Base-by-base conservation (phyloP, 2,888 invertebrate genomes). In the Synergus japonicus region DNA sequence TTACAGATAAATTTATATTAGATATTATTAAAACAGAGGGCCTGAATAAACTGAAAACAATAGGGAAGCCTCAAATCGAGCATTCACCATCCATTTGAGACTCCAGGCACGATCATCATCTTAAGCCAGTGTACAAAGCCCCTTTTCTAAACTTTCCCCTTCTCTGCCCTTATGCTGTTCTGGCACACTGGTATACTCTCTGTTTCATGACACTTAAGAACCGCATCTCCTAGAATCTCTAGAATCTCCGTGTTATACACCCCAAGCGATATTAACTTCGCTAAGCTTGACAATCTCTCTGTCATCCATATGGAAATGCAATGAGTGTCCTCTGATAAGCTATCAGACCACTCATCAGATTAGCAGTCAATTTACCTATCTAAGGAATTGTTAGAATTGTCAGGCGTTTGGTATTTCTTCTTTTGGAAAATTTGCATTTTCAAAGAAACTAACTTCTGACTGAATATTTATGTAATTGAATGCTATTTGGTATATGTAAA, bases 81-180 rank as follows among this genome's bases (percentile, higher is more conserved):
- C 54, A 54, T 73, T 54, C 54, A 80, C 79, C 80, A 83, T 79
- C 85, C 85, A 87, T 87, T 89, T 84, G 87, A 88, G 87, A 89
- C 87, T 85, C 84, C 79, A 82, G 82, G 82, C 86, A 84, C 84
- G 84, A 87, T 86, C 87, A 85, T 87, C 86, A 86, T 88, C 84
- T 82, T 85, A 81, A 82, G 77, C 81, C 63, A 83, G 81, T 79
- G 41, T 83, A 78, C 69, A 69, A 46, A 69, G 69, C 73, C 54
- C 66, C 54, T 73, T 13, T 66, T 73, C 41, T 73, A 54, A 54
- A 73, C 73, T 73, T 73, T 73, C 49, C 73, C 49, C 73, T 54
- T 22, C 37, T 13, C 37, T 73, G 37, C 54, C 73, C 54, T 73
- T 41, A 67, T 67, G 22, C 15, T 67, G 2, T 46, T 0, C 22